Base-by-base conservation (phyloP, 2,888 invertebrate genomes). In the Zele albiditarsus region DNA sequence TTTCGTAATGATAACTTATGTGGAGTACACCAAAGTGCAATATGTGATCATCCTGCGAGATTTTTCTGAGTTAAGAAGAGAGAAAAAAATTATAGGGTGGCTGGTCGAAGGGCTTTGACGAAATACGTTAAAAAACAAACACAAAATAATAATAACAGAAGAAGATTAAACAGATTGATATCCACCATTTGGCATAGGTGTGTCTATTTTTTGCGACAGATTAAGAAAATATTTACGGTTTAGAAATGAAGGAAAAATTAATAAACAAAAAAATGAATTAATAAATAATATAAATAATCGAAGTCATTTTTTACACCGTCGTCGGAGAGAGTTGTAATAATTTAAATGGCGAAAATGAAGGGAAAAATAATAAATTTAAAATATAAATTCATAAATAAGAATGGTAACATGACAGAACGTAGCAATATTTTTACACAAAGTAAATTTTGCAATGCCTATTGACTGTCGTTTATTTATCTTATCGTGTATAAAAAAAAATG, bases 381-480 rank as follows among this genome's bases (percentile, higher is more conserved):
- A n/a, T 53, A 53, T 53, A 53, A 53, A 53, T 53, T 23, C 20
- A 20, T 20, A 72, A 28, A 27, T 62, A 74, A 73, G 27, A 53
- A 73, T 71, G 57, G 75, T 71, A 72, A 77, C 72, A 75, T 76
- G 73, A 80, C 77, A 83, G 82, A 85, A 82, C 81, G 82, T 84
- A 84, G 81, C 79, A 80, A 87, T 87, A 86, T 86, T 86, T 87
- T 86, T 86, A 85, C 85, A 86, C 83, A 80, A 84, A 80, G 82
- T 85, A 83, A 80, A 80, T 80, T 82, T 83, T 78, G 82, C 78
- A 82, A 79, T 83, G 80, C 74, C 82, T 81, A 78, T 80, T 78
- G 58, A 80, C 78, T 80, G 80, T 82, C 81, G 78, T 81, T 80
- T 78, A 79, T 81, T 80, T 77, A 73, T 74, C 58, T 75, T 77